Evolutionary conservation across 2,797 vertebrate genomes (phyloP).

Genomic region (Todus mexicanus): DNA sequence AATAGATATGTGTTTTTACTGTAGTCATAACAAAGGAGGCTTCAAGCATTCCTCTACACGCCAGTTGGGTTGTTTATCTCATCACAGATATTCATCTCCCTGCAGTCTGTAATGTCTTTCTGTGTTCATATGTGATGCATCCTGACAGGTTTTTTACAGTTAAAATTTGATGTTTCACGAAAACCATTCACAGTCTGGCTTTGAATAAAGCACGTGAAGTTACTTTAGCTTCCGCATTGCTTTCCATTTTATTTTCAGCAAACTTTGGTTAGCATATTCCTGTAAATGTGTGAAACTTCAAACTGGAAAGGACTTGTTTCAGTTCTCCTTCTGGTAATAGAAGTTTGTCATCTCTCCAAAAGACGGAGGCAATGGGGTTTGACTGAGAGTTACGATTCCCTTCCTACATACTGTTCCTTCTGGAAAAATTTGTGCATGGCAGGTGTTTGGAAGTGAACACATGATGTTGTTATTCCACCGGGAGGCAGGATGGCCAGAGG

Average conservation of each 20-base stretch:
- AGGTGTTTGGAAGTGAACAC: not conserved
- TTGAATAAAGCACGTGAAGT: conserved; percentile 27
- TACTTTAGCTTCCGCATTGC: not conserved
- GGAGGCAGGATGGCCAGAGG: not conserved
- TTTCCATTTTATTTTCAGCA: conserved; percentile 41
- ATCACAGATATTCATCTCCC: conserved; percentile 12
- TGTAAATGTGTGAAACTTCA: not conserved
- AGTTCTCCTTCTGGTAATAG: not conserved
- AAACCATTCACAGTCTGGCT: conserved; percentile 31
- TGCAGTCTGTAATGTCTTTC: not conserved
- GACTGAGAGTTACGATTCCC: not conserved
- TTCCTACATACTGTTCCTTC: not conserved
- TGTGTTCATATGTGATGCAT: conserved; percentile 6
- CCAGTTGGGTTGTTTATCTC: conserved; percentile 24
- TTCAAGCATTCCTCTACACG: conserved; percentile 19
- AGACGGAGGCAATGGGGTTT: not conserved
- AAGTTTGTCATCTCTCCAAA: not conserved
- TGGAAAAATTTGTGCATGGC: not conserved
- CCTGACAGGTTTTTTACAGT: conserved; percentile 28
- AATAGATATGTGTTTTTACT: conserved; percentile 47
- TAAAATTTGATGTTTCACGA: conserved; percentile 32
- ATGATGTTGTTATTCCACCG: not conserved
- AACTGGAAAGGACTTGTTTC: conserved; percentile 8
- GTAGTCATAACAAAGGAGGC: conserved; percentile 51
- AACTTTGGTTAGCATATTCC: not conserved